Conservation (phyloP, 2,888 invertebrate species). For the Lissocephala sabroskyi region DNA sequence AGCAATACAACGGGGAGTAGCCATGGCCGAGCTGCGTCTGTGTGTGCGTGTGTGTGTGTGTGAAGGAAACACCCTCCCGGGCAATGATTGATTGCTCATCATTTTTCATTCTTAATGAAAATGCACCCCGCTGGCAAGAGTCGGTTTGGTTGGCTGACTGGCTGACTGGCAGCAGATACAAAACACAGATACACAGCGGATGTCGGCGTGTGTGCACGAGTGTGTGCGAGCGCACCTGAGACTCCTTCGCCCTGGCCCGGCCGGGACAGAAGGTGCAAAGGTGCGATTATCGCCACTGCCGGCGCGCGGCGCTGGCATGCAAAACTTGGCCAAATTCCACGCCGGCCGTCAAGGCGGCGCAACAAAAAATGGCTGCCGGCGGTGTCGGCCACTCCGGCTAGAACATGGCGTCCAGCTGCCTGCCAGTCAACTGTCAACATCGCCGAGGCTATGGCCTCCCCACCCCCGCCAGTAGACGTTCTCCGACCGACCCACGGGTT, state of each 20-base stretch:
- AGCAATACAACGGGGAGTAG: constrained; percentile 14
- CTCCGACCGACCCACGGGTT: too few species aligned
- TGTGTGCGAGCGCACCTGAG: constrained; percentile 42
- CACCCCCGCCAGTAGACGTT: constrained; percentile 53
- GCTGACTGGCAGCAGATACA: constrained; percentile 28
- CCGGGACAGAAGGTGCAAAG: constrained; percentile 55
- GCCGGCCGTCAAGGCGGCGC: constrained; percentile 46
- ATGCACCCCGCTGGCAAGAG: constrained; percentile 73
- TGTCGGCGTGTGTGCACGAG: constrained; percentile 15
- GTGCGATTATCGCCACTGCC: constrained; percentile 56
- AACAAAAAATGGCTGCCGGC: constrained; percentile 66
- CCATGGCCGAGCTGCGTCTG: constrained; percentile 15
- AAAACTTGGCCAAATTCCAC: constrained; percentile 51
- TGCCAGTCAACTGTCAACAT: constrained; percentile 62
- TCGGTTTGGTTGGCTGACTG: constrained; percentile 36
- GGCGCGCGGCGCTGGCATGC: constrained; percentile 4
- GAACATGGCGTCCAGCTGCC: constrained; percentile 15
- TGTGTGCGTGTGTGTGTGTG: constrained; percentile 15
- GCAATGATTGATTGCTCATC: constrained; percentile 73
- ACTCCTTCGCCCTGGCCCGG: constrained; percentile 17
- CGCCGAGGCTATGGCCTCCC: constrained; percentile 21
- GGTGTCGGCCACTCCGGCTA: neutral
- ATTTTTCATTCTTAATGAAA: constrained; percentile 74
- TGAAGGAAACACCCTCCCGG: constrained; percentile 69
- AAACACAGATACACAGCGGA: constrained; percentile 16